Evolutionary conservation across 1,140 invertebrate genomes (phyloP).

Genomic region (Arctopsyche grandis): DNA sequence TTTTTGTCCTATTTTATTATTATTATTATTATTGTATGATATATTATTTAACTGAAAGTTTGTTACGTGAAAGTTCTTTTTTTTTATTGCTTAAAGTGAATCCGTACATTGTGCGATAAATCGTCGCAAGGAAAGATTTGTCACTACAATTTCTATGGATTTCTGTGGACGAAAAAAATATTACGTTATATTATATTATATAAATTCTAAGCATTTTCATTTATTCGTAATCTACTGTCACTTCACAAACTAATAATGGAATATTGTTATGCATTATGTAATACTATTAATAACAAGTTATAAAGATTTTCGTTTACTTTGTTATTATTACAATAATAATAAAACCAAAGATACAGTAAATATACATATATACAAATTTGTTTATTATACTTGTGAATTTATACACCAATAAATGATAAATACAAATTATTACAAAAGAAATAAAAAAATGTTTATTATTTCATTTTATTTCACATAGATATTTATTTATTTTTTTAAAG

Average conservation of each 20-base stretch:
- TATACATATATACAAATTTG: conserved; percentile 37
- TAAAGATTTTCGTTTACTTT: conserved; percentile 19
- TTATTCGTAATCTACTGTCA: not conserved
- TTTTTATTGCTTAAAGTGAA: conserved; percentile 4
- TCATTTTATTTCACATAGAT: too few relatives aligned
- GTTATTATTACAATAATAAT: not conserved
- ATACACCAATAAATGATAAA: conserved; percentile 54
- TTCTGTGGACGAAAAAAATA: conserved; percentile 3
- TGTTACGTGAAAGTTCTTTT: not conserved
- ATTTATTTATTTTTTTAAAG: too few relatives aligned
- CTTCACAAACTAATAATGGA: not conserved
- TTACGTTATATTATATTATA: too few relatives aligned
- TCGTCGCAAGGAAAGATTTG: conserved; percentile 1
- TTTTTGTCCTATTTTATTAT: conserved; percentile 10
- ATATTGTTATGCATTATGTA: too few relatives aligned
- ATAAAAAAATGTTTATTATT: conserved; percentile 15
- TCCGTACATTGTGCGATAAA: not conserved
- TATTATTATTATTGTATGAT: not conserved
- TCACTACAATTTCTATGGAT: not conserved
- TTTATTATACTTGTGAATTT: conserved; percentile 52
- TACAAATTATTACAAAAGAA: conserved; percentile 52
- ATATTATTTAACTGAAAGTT: not conserved
- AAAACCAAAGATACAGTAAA: conserved; percentile 39
- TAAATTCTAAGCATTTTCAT: not conserved
- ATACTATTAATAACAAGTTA: too few relatives aligned